Evolutionary conservation across 2,888 invertebrate genomes (phyloP), one percentile per base, ranked within the genome.

Genomic region (Drosophila kambysellisi): DNA sequence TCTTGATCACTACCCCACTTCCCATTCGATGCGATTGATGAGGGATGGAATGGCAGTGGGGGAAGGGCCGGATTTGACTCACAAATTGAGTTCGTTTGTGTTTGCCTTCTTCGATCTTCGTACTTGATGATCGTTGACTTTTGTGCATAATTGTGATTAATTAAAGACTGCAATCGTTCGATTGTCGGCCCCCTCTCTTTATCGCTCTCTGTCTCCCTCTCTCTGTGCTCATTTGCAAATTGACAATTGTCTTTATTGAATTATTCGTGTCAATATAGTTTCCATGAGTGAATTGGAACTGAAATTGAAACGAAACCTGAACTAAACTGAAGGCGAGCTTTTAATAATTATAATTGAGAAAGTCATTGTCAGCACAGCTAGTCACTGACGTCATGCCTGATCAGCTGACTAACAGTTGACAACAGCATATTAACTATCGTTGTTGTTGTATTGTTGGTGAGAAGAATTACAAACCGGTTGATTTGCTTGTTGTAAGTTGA

Each of bases 131-230:
- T 64, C 60, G 37, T 69, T 69, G 66, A 70, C 53, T 59, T 54
- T 57, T 32, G 35, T 57, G 53, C 59, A 43, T 69, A 79, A 84
- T 84, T 83, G 89, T 69, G 79, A 75, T 86, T 90, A 89, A 91
- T 90, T 90, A 83, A 77, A 25, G 79, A 67, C 76, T 76, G 77
- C 82, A 81, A 81, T 80, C 85, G 83, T 66, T 82, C 82, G 89
- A 88, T 87, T 83, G 81, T 83, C 77, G 17, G 17, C 37, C 11
- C 11, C n/a, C n/a, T 29, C 25, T n/a, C 17, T 17, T 7, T 11
- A 11, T 76, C 81, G 83, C 81, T 81, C 82, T 77, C 80, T 81
- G 82, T 30, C 11, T 1, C 11, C 0, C 7, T 29, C 3, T 59
- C 11, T 29, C 0, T 56, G 41, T 20, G 48, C 39, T 71, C 41